Evolutionary conservation across 2,113 vertebrate species (phyloP).

Genomic region (Bucco capensis): DNA sequence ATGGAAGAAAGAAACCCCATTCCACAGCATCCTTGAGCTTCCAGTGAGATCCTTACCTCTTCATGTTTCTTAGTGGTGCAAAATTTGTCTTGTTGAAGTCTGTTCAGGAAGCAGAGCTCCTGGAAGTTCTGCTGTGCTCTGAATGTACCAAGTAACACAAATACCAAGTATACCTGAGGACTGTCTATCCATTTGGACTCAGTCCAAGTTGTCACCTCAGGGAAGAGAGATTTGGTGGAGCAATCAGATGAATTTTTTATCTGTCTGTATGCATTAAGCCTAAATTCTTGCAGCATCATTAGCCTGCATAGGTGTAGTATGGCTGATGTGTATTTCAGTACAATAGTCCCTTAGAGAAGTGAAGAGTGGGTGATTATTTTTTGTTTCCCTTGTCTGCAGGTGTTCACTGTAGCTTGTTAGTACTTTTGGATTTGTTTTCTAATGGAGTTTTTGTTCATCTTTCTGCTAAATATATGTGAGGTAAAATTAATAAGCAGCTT

Average conservation of each 20-base stretch:
- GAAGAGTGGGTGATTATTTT: not conserved
- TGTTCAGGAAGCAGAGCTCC: accelerated
- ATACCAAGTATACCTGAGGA: not conserved
- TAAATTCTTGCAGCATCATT: not conserved
- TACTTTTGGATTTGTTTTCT: accelerated
- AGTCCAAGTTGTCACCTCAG: not conserved
- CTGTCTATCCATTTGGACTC: not conserved
- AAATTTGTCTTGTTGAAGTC: not conserved
- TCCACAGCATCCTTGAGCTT: not conserved
- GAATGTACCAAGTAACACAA: not conserved
- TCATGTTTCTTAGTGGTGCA: not conserved
- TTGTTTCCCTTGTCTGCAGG: not conserved
- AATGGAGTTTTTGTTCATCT: not conserved
- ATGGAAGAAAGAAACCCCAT: not conserved
- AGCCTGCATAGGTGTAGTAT: accelerated
- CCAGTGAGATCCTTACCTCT: not conserved
- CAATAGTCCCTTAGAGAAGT: accelerated
- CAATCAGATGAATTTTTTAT: accelerated
- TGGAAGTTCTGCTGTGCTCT: not conserved
- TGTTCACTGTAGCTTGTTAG: not conserved
- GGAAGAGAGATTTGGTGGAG: not conserved
- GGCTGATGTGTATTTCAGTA: not conserved
- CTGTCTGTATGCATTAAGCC: not conserved
- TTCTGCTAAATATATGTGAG: not conserved
- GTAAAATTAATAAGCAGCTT: not conserved